Conservation (phyloP, 2,888 invertebrate species). For the Polydrusus pterygomalis region DNA sequence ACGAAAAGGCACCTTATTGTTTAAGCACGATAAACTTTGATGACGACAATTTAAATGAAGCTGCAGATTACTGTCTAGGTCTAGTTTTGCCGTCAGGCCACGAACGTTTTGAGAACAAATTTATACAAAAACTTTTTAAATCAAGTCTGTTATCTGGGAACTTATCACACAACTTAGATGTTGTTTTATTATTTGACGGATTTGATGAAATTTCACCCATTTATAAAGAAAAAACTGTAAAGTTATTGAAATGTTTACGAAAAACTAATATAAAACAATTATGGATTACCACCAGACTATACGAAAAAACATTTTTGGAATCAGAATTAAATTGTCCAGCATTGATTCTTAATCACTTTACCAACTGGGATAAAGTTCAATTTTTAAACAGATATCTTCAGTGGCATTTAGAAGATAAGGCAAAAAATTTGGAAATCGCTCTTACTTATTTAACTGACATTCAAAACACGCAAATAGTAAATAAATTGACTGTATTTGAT, state of each 20-base stretch:
- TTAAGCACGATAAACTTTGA: neutral
- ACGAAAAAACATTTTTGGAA: neutral
- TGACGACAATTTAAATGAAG: neutral
- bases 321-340: neutral
- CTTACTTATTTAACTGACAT: neutral
- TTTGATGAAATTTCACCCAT: neutral
- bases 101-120: neutral
- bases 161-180: neutral
- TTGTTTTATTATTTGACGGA: too few relatives aligned
- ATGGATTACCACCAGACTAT: neutral
- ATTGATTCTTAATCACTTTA: neutral
- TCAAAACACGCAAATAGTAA: neutral
- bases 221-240: neutral
- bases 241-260: neutral
- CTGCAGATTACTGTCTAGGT: neutral
- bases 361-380: neutral
- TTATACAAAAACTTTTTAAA: slow-evolving; percentile 8
- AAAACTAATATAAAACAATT: too few relatives aligned
- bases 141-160: neutral
- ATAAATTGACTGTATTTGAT: neutral
- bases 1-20: neutral
- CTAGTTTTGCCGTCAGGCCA: neutral
- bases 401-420: slow-evolving; percentile 9
- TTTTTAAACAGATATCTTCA: neutral
- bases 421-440: neutral